A percentile compares a stretch with the other conserved stretches of the same genome.
These are phyloP conservation scores for Propithecus deckenii DNA, from an alignment of 2,797 vertebrate genomes.

Conservation along the genomic window DNA sequence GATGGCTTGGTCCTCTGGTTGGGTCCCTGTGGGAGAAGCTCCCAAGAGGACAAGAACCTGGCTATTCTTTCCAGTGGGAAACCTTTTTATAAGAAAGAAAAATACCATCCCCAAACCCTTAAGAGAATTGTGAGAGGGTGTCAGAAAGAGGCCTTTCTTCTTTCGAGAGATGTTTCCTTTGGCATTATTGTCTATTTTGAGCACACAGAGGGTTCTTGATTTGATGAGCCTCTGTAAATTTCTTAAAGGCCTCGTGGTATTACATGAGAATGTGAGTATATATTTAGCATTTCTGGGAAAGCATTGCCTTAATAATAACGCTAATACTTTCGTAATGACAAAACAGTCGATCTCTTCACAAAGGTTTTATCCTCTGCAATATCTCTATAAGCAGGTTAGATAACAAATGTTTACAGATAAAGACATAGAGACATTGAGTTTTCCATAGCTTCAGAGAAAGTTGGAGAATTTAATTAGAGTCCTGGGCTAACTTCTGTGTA, in stretches of 20 bases:
- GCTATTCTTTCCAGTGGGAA: background rate
- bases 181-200: background rate
- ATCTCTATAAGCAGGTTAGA: conserved; percentile 13
- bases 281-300: conserved; percentile 1
- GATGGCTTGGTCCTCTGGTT: background rate
- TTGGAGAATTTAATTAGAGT: background rate
- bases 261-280: background rate
- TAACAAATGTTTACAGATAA: background rate
- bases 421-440: background rate
- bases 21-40: background rate
- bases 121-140: background rate
- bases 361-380: background rate
- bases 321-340: background rate
- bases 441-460: background rate
- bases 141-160: background rate
- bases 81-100: background rate
- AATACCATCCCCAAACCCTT: background rate
- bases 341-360: background rate
- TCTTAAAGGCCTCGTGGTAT: background rate
- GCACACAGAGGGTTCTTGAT: background rate
- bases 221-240: background rate
- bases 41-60: background rate
- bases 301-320: background rate
- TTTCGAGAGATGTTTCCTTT: background rate
- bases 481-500: background rate